phyloP scores from a whole-genome alignment of 2,797 vertebrate genomes.

The Helostoma temminkii region DNA sequence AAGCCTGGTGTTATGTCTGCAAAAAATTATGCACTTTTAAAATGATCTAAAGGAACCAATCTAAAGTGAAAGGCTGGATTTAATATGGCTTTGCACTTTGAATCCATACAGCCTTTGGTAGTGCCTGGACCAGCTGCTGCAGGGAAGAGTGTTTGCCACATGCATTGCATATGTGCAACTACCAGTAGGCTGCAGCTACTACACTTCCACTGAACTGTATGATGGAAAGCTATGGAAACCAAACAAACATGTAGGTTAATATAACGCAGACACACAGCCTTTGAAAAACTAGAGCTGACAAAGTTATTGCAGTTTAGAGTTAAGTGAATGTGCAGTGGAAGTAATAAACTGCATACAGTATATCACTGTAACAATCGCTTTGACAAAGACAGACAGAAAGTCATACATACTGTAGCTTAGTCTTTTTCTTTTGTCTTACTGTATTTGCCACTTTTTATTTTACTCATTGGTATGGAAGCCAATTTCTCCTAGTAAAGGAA shows the following conservation, averaged over 20 bases:
- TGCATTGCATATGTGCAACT: slow-evolving; percentile 60
- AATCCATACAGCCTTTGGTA: slow-evolving; percentile 45
- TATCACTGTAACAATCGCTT: background rate
- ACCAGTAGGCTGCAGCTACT: slow-evolving; percentile 56
- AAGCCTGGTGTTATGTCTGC: background rate
- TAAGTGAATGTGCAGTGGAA: background rate
- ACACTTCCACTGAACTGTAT: slow-evolving; percentile 28
- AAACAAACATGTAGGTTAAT: slow-evolving; percentile 14
- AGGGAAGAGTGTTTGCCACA: slow-evolving; percentile 62
- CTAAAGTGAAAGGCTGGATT: slow-evolving; percentile 1
- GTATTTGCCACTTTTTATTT: background rate
- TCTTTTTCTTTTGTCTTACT: background rate
- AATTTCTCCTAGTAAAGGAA: background rate
- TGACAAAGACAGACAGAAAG: slow-evolving; percentile 1
- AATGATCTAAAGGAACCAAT: background rate
- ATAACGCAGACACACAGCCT: background rate
- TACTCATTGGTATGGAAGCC: background rate
- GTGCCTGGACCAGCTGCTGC: slow-evolving; percentile 58
- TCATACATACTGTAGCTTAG: too few species aligned
- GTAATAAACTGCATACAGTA: slow-evolving; percentile 2
- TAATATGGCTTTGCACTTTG: background rate
- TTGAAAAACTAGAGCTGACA: background rate
- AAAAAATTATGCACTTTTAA: background rate
- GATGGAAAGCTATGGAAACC: slow-evolving; percentile 20
- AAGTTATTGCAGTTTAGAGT: background rate